Conservation (phyloP, 2,888 invertebrate species). For the Metallyticus violacea region DNA sequence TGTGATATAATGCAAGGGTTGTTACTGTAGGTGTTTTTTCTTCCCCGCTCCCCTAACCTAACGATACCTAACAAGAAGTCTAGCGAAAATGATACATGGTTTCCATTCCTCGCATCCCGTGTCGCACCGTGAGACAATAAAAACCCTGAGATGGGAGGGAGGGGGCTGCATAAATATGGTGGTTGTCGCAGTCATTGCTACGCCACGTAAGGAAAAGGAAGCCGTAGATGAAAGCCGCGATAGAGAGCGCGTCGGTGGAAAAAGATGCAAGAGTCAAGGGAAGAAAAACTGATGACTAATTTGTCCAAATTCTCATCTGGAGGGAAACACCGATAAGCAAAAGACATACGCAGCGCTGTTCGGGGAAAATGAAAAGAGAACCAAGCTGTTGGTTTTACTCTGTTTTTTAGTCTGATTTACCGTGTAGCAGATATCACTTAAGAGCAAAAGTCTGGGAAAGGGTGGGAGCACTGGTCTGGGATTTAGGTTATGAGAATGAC, state of each 20-base stretch:
- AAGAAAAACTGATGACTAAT: conserved; percentile 46
- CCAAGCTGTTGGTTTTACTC: conserved; percentile 28
- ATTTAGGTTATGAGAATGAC: conserved; percentile 14
- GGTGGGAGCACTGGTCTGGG: background rate
- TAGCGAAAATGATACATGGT: conserved; percentile 22
- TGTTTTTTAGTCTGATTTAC: conserved; percentile 30
- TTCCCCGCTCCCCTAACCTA: background rate
- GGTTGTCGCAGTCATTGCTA: conserved; percentile 13
- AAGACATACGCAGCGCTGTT: conserved; percentile 17
- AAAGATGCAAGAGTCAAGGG: conserved; percentile 11
- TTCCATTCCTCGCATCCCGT: conserved; percentile 18
- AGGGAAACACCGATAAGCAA: conserved; percentile 35
- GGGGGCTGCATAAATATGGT: conserved; percentile 30
- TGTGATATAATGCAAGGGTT: conserved; percentile 12
- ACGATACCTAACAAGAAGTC: conserved; percentile 25
- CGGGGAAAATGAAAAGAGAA: background rate
- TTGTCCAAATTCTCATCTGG: conserved; percentile 44
- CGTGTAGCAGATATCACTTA: conserved; percentile 28
- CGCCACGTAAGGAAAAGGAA: conserved; percentile 20
- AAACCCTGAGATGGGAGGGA: conserved; percentile 24
- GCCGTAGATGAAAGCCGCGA: conserved; percentile 11
- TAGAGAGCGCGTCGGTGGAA: conserved; percentile 11
- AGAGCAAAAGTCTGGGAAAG: conserved; percentile 11
- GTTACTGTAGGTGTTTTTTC: conserved; percentile 14
- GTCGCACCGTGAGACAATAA: conserved; percentile 21